These are phyloP conservation scores for Zhuqinia jingwanae DNA, from an alignment of 2,888 invertebrate genomes.

Conservation along the genomic window DNA sequence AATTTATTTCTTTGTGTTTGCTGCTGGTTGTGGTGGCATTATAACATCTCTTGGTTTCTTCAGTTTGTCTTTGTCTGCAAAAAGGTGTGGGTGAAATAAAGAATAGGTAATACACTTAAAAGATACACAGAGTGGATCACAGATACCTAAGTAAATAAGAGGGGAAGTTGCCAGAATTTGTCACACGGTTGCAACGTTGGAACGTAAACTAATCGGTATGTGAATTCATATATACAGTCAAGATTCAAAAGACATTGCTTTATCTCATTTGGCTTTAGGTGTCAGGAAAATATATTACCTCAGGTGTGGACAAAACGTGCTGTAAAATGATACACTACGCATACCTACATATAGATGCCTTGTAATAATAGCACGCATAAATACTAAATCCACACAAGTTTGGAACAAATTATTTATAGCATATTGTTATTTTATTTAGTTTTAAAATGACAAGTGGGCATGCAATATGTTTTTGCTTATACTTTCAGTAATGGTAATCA, in stretches of 20 bases:
- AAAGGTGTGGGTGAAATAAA: slow-evolving; percentile 2
- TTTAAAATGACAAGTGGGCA: no score
- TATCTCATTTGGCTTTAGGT: slow-evolving; percentile 17
- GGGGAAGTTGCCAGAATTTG: slow-evolving; percentile 41
- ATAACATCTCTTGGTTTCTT: background rate
- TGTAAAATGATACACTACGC: background rate
- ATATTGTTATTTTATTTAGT: no score
- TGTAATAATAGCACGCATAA: no score
- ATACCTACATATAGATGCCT: no score
- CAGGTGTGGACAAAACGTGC: background rate
- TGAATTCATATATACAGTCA: background rate
- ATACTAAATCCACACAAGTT: no score
- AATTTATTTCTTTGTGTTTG: background rate
- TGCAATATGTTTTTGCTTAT: no score
- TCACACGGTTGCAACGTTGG: slow-evolving; percentile 44
- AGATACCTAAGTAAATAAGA: no score
- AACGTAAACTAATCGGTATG: slow-evolving; percentile 60
- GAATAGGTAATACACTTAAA: no score
- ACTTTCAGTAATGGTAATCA: no score
- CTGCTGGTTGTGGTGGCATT: background rate
- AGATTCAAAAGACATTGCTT: background rate
- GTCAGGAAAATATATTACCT: slow-evolving; percentile 42
- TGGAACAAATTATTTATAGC: no score
- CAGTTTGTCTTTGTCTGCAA: slow-evolving; percentile 14
- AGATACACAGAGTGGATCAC: background rate